A percentile compares a stretch with the other conserved stretches of the same genome.
phyloP scores from a whole-genome alignment of 2,797 vertebrate species.

The Protosalanx chinensis region DNA sequence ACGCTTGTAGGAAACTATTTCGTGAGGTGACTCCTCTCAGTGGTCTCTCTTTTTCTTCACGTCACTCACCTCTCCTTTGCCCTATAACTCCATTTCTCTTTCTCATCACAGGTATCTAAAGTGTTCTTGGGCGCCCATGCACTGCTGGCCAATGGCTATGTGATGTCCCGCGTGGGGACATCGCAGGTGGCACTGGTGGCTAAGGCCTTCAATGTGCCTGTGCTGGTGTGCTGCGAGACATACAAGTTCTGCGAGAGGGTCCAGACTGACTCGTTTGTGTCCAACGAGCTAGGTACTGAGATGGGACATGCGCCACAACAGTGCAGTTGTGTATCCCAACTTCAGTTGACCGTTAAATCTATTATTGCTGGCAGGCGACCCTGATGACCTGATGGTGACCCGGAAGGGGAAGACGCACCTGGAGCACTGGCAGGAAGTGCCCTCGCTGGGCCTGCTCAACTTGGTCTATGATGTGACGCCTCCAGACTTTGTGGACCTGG shows the following conservation, averaged over 20 bases:
- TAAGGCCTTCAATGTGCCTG: conserved; percentile 93
- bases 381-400: conserved; percentile 85
- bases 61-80: too few species aligned
- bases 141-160: conserved; percentile 92
- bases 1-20: neutral
- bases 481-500: conserved; percentile 92
- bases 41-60: neutral
- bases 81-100: neutral
- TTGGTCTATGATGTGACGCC: conserved; percentile 96
- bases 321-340: too few species aligned
- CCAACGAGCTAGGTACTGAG: conserved; percentile 90
- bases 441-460: conserved; percentile 85
- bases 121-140: conserved; percentile 95
- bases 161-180: conserved; percentile 96
- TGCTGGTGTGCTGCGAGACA: conserved; percentile 97
- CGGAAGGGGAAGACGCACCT: conserved; percentile 77
- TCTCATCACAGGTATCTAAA: conserved; percentile 83
- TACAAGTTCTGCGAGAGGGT: conserved; percentile 99
- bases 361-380: conserved; percentile 76
- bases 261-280: conserved; percentile 97
- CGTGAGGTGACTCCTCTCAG: neutral
- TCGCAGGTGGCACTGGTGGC: conserved; percentile 94
- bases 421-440: conserved; percentile 81
- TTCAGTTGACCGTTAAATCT: neutral
- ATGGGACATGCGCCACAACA: neutral